Percentiles rank a stretch among this genome's conserved stretches.
phyloP scores from a whole-genome alignment of 2,113 vertebrate genomes.

The Brachyistius frenatus region DNA sequence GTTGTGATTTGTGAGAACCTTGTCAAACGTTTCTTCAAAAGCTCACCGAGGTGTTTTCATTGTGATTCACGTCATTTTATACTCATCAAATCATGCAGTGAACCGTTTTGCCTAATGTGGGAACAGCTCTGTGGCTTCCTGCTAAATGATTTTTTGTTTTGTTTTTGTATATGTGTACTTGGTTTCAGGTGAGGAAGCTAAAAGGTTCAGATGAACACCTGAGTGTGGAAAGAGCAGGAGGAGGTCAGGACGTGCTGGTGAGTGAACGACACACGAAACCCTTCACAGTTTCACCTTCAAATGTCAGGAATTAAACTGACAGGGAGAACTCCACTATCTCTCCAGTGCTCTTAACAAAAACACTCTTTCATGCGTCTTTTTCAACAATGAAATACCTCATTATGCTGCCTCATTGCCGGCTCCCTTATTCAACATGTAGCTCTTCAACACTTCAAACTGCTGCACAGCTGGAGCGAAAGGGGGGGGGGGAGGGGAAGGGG shows the following conservation, averaged over 20 bases:
- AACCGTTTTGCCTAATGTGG: background rate
- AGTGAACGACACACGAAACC: conserved; percentile 36
- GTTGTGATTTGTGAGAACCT: background rate
- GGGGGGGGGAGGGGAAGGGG: background rate
- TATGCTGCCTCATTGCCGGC: conserved; percentile 38
- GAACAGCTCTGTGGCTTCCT: too few species aligned
- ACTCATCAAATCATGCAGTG: background rate
- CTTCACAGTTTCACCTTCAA: conserved; percentile 13
- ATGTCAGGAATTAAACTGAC: background rate
- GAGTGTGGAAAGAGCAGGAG: conserved; percentile 76
- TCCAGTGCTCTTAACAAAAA: background rate
- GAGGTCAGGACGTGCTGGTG: conserved; percentile 79
- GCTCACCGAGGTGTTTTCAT: too few species aligned
- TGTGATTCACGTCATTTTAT: too few species aligned
- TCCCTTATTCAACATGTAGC: conserved; percentile 42
- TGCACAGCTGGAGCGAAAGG: conserved; percentile 55
- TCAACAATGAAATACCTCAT: conserved; percentile 47
- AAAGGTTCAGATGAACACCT: conserved; percentile 83
- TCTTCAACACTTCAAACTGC: conserved; percentile 37
- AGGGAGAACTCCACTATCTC: background rate
- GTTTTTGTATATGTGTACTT: conserved; percentile 28
- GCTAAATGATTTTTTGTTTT: background rate
- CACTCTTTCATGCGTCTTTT: conserved; percentile 26
- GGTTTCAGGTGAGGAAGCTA: conserved; percentile 77
- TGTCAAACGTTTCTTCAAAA: background rate